A percentile compares a stretch with the other conserved stretches of the same genome.
These are phyloP conservation scores for Eurytoma californica DNA, from an alignment of 2,888 invertebrate species.

Conservation along the genomic window DNA sequence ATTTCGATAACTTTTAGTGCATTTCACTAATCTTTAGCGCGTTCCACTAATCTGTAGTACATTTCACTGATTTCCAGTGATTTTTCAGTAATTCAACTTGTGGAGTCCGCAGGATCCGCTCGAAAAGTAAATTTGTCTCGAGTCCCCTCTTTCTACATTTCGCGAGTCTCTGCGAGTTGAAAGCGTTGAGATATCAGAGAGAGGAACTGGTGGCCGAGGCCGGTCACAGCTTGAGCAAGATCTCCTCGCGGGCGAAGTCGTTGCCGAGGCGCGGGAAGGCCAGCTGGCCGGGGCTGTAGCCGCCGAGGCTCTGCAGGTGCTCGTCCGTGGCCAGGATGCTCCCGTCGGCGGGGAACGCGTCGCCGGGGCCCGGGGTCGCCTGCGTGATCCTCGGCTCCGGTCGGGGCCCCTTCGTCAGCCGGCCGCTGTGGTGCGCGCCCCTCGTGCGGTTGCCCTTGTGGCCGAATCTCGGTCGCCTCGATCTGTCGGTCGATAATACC, in stretches of 20 bases:
- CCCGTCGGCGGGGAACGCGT: slow-evolving; percentile 32
- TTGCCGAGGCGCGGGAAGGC: slow-evolving; percentile 33
- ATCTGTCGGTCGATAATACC: not conserved
- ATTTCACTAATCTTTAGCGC: too few species aligned
- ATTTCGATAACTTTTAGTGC: too few species aligned
- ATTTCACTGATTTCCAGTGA: too few species aligned
- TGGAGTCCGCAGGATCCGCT: too few species aligned
- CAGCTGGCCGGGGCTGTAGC: slow-evolving; percentile 12
- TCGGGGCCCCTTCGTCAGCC: not conserved
- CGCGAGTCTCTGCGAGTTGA: too few species aligned
- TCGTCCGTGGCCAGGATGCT: slow-evolving; percentile 20
- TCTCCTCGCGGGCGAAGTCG: slow-evolving; percentile 52
- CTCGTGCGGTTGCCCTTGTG: not conserved
- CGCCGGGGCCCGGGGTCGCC: not conserved
- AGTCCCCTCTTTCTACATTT: too few species aligned
- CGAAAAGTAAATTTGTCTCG: too few species aligned
- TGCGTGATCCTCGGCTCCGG: slow-evolving; percentile 16
- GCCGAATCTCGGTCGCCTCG: slow-evolving; percentile 17
- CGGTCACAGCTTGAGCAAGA: slow-evolving; percentile 44
- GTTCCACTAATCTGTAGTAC: too few species aligned
- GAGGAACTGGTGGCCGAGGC: not conserved
- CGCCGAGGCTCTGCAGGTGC: slow-evolving; percentile 33
- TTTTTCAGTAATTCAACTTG: too few species aligned
- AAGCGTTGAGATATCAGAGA: not conserved
- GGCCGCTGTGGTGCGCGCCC: slow-evolving; percentile 11